Evolutionary conservation across 1,140 invertebrate species (phyloP).

Genomic region (Sogatella furcifera): DNA sequence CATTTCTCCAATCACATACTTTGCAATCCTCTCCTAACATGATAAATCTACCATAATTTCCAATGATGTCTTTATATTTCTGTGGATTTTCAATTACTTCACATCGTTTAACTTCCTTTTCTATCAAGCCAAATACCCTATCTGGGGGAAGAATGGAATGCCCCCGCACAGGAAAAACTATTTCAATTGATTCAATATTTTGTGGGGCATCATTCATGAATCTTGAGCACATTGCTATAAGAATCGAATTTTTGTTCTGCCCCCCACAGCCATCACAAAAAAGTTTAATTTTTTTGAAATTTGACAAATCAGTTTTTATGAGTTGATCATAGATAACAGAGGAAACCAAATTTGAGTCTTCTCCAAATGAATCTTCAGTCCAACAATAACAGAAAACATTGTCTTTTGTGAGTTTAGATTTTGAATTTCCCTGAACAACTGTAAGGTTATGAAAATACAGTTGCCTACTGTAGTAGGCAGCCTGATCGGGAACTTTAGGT

Average conservation of each 20-base stretch:
- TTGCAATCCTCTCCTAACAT: not conserved
- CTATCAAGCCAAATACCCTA: constrained; percentile 26
- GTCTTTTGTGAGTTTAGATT: constrained; percentile 18
- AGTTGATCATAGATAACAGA: constrained; percentile 27
- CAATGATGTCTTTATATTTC: constrained; percentile 14
- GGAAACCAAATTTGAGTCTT: constrained; percentile 16
- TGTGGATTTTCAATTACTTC: constrained; percentile 16
- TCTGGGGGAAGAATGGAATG: constrained; percentile 28
- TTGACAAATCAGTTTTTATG: constrained; percentile 22
- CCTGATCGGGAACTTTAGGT: constrained; percentile 27
- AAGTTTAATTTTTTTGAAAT: constrained; percentile 18
- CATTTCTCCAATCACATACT: constrained; percentile 11
- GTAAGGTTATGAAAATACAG: constrained; percentile 32
- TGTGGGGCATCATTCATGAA: constrained; percentile 20
- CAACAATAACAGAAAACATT: constrained; percentile 27
- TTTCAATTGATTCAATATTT: constrained; percentile 15
- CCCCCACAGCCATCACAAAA: constrained; percentile 25
- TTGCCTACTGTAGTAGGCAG: constrained; percentile 29
- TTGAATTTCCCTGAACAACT: constrained; percentile 22
- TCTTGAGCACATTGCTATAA: constrained; percentile 23
- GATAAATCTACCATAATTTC: constrained; percentile 10
- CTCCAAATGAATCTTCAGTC: constrained; percentile 25
- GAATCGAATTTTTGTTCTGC: constrained; percentile 29
- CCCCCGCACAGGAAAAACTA: constrained; percentile 23
- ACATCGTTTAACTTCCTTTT: constrained; percentile 23